phyloP scores from a whole-genome alignment of 2,113 vertebrate species.

The Egretta garzetta region DNA sequence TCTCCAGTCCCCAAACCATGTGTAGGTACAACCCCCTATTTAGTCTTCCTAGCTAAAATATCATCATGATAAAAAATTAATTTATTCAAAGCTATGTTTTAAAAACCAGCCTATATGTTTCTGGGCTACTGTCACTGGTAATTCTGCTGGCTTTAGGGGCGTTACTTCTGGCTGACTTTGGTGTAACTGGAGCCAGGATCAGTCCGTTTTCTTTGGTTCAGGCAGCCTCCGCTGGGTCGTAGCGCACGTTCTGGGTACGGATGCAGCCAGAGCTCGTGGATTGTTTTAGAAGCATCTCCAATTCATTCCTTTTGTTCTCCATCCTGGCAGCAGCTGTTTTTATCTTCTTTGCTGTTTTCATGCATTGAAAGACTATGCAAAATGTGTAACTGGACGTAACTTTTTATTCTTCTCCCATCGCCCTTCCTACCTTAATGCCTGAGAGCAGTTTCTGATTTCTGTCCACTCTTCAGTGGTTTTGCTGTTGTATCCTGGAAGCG shows the following conservation, averaged over 20 bases:
- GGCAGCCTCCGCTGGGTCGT: not conserved
- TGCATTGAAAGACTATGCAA: conserved; percentile 25
- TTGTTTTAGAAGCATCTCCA: not conserved
- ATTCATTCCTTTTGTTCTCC: conserved; percentile 18
- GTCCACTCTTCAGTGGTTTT: not conserved
- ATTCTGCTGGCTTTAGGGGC: not conserved
- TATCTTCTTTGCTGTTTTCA: not conserved
- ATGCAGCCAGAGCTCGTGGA: not conserved
- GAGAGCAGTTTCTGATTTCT: not conserved
- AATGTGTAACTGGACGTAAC: not conserved
- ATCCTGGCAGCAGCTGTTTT: not conserved
- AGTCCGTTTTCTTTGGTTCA: not conserved
- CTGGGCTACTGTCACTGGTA: not conserved
- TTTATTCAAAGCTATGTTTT: not conserved
- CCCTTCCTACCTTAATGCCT: not conserved
- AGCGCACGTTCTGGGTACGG: not conserved
- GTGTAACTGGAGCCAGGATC: not conserved
- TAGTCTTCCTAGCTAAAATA: not conserved
- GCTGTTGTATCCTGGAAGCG: conserved; percentile 46
- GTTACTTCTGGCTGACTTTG: not conserved
- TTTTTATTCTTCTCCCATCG: not conserved
- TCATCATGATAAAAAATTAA: not conserved
- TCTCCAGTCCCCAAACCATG: not conserved
- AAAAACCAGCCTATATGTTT: not conserved
- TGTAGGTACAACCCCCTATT: not conserved